Evolutionary conservation across 1,140 invertebrate species (phyloP), one percentile per base, ranked within the genome.

Genomic region (Helicoverpa armigera): DNA sequence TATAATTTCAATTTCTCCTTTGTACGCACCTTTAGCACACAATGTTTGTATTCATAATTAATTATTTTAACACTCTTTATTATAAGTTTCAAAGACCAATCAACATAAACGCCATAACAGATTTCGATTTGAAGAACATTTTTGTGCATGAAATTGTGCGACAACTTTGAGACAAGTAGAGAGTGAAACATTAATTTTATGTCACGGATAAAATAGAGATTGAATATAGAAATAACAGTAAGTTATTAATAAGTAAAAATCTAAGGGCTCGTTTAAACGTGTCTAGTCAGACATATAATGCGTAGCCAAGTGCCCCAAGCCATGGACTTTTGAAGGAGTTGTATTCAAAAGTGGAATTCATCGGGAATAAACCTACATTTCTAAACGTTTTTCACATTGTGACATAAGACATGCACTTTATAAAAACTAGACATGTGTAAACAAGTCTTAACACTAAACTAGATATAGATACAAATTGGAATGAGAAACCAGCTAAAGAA

Each of bases 401-500:
- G 11, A 23, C 13, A 18, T 0, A 58, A 18, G 14, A 18, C 2
- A 5, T 11, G 18, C 23, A 29, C 11, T 12, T 12, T 60, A 29
- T 23, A 11, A 48, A 16, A 35, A 65, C 63, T 65, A 16, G 63
- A 65, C 0, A n/a, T 14, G 63, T 65, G 31, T 65, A n/a, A 65
- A 65, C 31, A n/a, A 35, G 63, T 3, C 63, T 65, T 65, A 65
- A 77, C 14, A 65, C 74, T 76, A 65, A 67, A 65, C 75, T 77
- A 77, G 60, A 67, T 53, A 53, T 54, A 77, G 75, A 53, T 63
- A 75, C 12, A 63, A 77, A 77, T 67, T 77, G 75, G 75, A 77
- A 77, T 77, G 75, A 77, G 75, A 77, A 67, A 61, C 58, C 29
- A 77, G 75, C 75, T 67, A 65, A 77, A 77, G 75, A 54, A 77